Evolutionary conservation across 2,113 vertebrate genomes (phyloP), one percentile per base, ranked within the genome.

Genomic region (Ornithorhynchus anatinus): DNA sequence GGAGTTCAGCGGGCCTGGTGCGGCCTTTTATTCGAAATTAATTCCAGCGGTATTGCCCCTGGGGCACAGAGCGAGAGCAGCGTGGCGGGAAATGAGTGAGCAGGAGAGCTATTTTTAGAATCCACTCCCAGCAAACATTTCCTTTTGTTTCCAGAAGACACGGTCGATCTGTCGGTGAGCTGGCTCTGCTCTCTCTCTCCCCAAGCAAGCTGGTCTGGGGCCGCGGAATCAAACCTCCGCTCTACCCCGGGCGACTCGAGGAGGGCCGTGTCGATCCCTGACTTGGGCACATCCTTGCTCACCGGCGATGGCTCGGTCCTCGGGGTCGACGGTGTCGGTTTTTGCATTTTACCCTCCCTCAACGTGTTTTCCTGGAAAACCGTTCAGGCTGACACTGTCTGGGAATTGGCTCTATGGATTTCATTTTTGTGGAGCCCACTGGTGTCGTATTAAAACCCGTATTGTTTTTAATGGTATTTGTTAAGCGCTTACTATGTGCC

Each of bases 141-240:
- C 80, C 75, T 79, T 83, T 83, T 84, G 80, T 84, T 85, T 72
- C 74, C n/a, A 64, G 52, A 64, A 77, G 74, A 75, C 75, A 68
- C 72, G 75, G 80, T 77, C 69, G 69, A 61, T 88, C 33, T 81
- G 64, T 75, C 77, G 75, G 58, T 77, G 75, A 57, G 54, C 38
- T 53, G 33, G 29, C 60, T 61, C 17, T 61, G 36, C 13, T 58
- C 9, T 38, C 32, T 47, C 13, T 9, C 40, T 17, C 7, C 15
- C 44, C 36, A 11, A 4, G 8, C 32, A 40, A 14, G 8, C 40
- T 25, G 35, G 29, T 67, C 77, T 59, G 59, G 13, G 33, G 57
- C 16, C n/a, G n/a, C 29, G 75, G 52, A 81, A 80, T 59, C 60
- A 58, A 33, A 39, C 59, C 32, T 85, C 51, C 84, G 74, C 64